These are phyloP conservation scores for Melanotaenia trifasciata DNA, from an alignment of 2,797 vertebrate species.

Conservation along the genomic window DNA sequence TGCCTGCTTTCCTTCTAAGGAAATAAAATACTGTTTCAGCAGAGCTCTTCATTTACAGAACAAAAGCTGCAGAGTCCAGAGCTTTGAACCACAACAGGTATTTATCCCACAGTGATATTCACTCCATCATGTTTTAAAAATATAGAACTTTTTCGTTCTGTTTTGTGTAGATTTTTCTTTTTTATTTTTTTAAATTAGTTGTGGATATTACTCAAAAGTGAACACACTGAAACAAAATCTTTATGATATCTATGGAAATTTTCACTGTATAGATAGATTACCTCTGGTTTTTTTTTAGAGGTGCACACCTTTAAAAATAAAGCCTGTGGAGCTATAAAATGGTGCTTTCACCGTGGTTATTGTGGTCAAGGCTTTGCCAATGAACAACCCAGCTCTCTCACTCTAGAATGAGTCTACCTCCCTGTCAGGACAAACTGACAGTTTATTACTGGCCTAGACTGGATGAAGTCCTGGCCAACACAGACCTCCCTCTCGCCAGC, in stretches of 20 bases:
- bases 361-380: background rate
- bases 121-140: background rate
- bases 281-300: no score
- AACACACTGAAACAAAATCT: background rate
- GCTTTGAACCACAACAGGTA: background rate
- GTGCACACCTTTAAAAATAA: no score
- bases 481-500: background rate
- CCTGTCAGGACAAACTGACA: background rate
- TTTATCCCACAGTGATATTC: background rate
- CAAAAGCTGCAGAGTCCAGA: background rate
- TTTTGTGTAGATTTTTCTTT: background rate
- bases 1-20: background rate
- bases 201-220: background rate
- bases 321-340: no score
- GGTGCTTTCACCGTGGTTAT: no score
- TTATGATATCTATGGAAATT: no score
- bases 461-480: slow-evolving; percentile 9
- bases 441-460: slow-evolving; percentile 5
- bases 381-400: slow-evolving; percentile 5
- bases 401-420: slow-evolving; percentile 13
- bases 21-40: background rate
- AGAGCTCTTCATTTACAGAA: background rate
- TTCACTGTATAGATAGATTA: background rate
- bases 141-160: background rate
- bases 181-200: background rate